Conservation (phyloP, 2,888 invertebrate genomes). For the Drosophila paranaensis region DNA sequence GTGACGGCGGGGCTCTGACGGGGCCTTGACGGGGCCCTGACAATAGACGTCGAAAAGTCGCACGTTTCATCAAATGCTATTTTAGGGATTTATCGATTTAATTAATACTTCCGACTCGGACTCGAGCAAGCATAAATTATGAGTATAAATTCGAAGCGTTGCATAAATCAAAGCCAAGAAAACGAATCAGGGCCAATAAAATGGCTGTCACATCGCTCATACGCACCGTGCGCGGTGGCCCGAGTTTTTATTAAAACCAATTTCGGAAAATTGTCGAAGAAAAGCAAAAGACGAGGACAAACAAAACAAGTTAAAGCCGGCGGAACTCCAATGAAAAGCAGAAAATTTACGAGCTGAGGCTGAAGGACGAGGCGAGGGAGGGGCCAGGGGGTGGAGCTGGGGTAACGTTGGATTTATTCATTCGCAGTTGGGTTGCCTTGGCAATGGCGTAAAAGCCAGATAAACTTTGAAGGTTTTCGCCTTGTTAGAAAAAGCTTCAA, state of each 20-base stretch:
- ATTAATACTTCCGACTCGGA: slow-evolving; percentile 41
- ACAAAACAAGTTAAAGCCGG: slow-evolving; percentile 50
- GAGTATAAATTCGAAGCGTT: slow-evolving; percentile 14
- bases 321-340: slow-evolving; percentile 50
- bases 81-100: slow-evolving; percentile 74
- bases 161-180: slow-evolving; percentile 2
- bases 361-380: not conserved
- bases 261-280: slow-evolving; percentile 27
- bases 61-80: slow-evolving; percentile 61
- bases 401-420: slow-evolving; percentile 10
- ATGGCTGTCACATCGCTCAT: slow-evolving; percentile 39
- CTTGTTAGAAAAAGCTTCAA: slow-evolving; percentile 23
- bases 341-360: slow-evolving; percentile 38
- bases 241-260: slow-evolving; percentile 43
- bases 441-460: slow-evolving; percentile 50
- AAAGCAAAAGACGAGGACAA: slow-evolving; percentile 13
- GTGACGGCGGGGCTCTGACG: not conserved
- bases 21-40: slow-evolving; percentile 1
- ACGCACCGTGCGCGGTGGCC: slow-evolving; percentile 36
- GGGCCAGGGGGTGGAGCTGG: too few relatives aligned
- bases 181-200: slow-evolving; percentile 7
- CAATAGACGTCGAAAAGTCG: slow-evolving; percentile 59
- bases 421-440: slow-evolving; percentile 48
- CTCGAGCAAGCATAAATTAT: slow-evolving; percentile 20
- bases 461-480: slow-evolving; percentile 54